Conservation (phyloP, 2,113 vertebrate species). For the Lutjanus erythropterus region DNA sequence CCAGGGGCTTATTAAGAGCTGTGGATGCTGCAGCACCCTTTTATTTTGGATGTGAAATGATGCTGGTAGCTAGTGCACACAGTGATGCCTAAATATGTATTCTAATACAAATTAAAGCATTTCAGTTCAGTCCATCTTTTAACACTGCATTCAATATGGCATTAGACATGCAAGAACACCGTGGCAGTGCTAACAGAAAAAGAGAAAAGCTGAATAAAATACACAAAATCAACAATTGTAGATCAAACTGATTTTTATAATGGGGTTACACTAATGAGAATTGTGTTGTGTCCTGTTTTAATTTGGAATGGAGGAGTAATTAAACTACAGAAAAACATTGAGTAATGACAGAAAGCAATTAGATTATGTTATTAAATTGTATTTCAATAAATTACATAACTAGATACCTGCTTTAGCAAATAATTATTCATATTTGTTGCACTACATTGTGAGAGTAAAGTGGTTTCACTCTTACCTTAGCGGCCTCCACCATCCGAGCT, state of each 20-base stretch:
- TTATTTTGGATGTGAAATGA: constrained; percentile 56
- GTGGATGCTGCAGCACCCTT: constrained; percentile 52
- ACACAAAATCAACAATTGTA: neutral
- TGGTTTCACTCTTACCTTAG: constrained; percentile 89
- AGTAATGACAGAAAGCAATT: constrained; percentile 1
- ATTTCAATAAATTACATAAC: neutral
- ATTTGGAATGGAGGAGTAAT: neutral
- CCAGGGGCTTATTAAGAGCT: constrained; percentile 68
- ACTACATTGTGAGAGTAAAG: neutral
- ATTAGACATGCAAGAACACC: neutral
- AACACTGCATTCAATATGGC: neutral
- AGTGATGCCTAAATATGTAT: constrained; percentile 42
- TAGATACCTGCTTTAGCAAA: neutral
- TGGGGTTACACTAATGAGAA: neutral
- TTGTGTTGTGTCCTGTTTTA: neutral
- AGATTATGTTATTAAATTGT: neutral
- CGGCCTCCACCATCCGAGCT: constrained; percentile 98
- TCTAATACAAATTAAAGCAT: constrained; percentile 41
- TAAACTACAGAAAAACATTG: neutral
- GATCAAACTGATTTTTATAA: constrained; percentile 4
- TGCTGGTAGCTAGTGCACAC: constrained; percentile 25
- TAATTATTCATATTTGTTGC: neutral
- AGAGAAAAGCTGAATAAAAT: neutral
- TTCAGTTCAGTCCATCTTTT: constrained; percentile 25
- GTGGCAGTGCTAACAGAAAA: neutral